Evolutionary conservation across 2,113 vertebrate species (phyloP), one percentile per base, ranked within the genome.

Genomic region (Pangasianodon hypophthalmus): DNA sequence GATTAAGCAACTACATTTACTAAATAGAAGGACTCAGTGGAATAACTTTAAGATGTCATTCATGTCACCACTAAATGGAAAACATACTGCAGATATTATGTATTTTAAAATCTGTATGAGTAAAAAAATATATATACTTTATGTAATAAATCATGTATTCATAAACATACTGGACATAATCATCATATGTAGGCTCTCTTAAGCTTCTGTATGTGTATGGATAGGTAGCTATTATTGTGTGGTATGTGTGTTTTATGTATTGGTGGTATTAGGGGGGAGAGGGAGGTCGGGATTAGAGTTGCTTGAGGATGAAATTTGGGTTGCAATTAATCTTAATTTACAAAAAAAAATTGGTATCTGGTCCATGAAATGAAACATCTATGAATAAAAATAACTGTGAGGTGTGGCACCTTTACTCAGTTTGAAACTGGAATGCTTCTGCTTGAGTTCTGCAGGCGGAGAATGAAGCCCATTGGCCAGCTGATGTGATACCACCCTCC

Each of bases 401-500:
- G 26, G 8, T 52, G 52, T 32, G 58, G 85, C 90, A 96, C 96
- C 96, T 94, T 11, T 71, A 89, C 92, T 95, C 46, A 96, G 90
- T 80, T 83, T 93, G 90, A 92, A 95, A 84, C 92, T 95, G 79
- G 91, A 87, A 0, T 2, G 92, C 77, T 85, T 93, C 50, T 46
- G 87, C 37, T 84, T 0, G 67, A 75, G 60, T 90, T 60, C 19
- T 84, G 81, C 9, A 54, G 14, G 0, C 75, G 89, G 80, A 77
- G 94, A 94, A 79, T 92, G 58, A 71, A 94, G 91, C 10, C 92
- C 91, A 2, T 93, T 95, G 16, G 83, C 84, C 16, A 82, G 84
- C 9, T 89, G 87, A 21, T 50, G 89, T 87, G 79, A 84, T 6
- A 9, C 24, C 11, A 91, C 84, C 19, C 16, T 67, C 21, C 91